phyloP scores from a whole-genome alignment of 2,113 vertebrate species.

The Smithornis capensis region DNA sequence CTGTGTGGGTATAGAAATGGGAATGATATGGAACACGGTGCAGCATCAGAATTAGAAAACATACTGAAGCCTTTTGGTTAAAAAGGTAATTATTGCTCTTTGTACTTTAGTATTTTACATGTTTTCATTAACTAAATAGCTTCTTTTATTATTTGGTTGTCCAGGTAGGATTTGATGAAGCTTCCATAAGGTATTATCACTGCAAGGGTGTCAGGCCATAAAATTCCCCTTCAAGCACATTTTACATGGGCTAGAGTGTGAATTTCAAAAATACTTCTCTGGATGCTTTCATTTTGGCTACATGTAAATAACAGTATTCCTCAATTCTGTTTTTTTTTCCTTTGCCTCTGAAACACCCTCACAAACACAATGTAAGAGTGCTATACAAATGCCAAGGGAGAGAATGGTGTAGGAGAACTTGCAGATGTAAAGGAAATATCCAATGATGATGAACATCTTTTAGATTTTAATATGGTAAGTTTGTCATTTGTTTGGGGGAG shows the following conservation, averaged over 20 bases:
- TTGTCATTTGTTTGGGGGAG: constrained; percentile 3
- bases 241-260: background rate
- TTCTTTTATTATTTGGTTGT: background rate
- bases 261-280: background rate
- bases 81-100: background rate
- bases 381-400: constrained; percentile 75
- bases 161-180: background rate
- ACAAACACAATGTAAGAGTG: constrained; percentile 72
- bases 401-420: constrained; percentile 75
- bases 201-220: background rate
- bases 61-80: background rate
- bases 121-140: background rate
- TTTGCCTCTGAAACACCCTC: constrained; percentile 40
- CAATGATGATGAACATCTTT: constrained; percentile 74
- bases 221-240: background rate
- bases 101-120: background rate
- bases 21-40: background rate
- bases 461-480: constrained; percentile 86
- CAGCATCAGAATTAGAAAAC: background rate
- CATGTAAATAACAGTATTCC: constrained; percentile 37
- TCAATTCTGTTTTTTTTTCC: constrained; percentile 52
- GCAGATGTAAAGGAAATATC: constrained; percentile 74
- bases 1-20: background rate
- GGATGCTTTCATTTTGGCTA: background rate
- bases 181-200: background rate